Conservation (phyloP, 2,888 invertebrate genomes). For the Lycia hirtaria region DNA sequence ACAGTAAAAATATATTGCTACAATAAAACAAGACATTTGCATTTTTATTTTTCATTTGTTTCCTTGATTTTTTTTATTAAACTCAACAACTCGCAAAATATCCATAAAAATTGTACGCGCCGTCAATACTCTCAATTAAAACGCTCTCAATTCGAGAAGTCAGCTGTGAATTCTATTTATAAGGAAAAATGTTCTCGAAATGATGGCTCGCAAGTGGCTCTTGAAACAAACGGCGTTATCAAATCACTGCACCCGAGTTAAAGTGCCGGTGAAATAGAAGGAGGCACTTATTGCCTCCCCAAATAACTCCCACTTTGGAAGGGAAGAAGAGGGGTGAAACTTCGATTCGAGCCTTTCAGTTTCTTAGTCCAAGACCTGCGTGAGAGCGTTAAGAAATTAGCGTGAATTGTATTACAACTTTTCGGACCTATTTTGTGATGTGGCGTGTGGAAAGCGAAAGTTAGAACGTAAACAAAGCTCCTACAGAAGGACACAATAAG, state of each 20-base stretch:
- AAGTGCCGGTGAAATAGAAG: conserved; percentile 82
- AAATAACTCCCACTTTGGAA: conserved; percentile 36
- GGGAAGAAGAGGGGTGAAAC: conserved; percentile 29
- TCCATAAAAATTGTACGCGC: conserved; percentile 16
- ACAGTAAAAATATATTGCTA: conserved; percentile 3
- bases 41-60: not conserved
- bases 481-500: no score
- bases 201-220: conserved; percentile 71
- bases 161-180: conserved; percentile 49
- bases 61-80: not conserved
- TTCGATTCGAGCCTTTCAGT: conserved; percentile 20
- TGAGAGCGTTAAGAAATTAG: conserved; percentile 38
- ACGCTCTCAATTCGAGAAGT: conserved; percentile 52
- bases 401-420: conserved; percentile 31
- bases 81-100: conserved; percentile 13
- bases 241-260: conserved; percentile 83
- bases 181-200: conserved; percentile 65
- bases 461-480: conserved; percentile 14
- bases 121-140: conserved; percentile 51
- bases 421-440: conserved; percentile 32
- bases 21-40: conserved; percentile 5
- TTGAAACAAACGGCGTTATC: conserved; percentile 84
- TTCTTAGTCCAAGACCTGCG: conserved; percentile 32
- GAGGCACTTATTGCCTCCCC: conserved; percentile 78
- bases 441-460: conserved; percentile 18